Conservation (phyloP, 2,888 invertebrate species). For the Zelleria hepariella region DNA sequence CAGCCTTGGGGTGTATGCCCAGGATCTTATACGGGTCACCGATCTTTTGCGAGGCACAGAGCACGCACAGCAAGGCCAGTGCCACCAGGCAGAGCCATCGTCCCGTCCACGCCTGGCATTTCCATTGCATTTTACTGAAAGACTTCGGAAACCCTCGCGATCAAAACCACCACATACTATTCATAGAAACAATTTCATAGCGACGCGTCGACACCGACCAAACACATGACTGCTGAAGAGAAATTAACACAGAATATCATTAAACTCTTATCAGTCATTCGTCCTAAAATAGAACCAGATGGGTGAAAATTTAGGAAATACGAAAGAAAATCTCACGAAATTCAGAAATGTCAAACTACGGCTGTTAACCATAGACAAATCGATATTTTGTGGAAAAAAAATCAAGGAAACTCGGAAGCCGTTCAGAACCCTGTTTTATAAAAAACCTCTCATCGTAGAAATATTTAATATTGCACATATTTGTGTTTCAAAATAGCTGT, state of each 20-base stretch:
- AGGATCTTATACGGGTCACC: slow-evolving; percentile 89
- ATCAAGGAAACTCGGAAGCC: neutral
- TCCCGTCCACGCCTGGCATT: slow-evolving; percentile 46
- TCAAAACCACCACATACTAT: slow-evolving; percentile 28
- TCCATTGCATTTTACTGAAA: slow-evolving; percentile 62
- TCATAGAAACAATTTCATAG: slow-evolving; percentile 35
- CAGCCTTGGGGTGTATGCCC: slow-evolving; percentile 81
- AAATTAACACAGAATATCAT: slow-evolving; percentile 34
- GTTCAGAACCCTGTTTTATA: neutral
- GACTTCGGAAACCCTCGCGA: slow-evolving; percentile 25
- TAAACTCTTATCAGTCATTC: slow-evolving; percentile 57
- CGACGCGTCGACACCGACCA: slow-evolving; percentile 23
- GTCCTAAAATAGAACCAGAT: slow-evolving; percentile 63
- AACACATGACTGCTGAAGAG: slow-evolving; percentile 34
- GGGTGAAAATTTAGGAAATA: slow-evolving; percentile 49
- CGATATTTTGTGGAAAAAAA: slow-evolving; percentile 12
- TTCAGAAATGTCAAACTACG: slow-evolving; percentile 38
- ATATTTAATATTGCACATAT: no score
- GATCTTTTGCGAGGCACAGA: slow-evolving; percentile 57
- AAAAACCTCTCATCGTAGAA: no score
- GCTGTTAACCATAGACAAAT: slow-evolving; percentile 26
- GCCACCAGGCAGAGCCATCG: slow-evolving; percentile 45
- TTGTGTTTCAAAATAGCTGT: no score
- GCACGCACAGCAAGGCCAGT: slow-evolving; percentile 29
- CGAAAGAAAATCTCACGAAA: slow-evolving; percentile 49